Evolutionary conservation across 1,140 invertebrate species (phyloP).

Genomic region (Drosophila guanche): DNA sequence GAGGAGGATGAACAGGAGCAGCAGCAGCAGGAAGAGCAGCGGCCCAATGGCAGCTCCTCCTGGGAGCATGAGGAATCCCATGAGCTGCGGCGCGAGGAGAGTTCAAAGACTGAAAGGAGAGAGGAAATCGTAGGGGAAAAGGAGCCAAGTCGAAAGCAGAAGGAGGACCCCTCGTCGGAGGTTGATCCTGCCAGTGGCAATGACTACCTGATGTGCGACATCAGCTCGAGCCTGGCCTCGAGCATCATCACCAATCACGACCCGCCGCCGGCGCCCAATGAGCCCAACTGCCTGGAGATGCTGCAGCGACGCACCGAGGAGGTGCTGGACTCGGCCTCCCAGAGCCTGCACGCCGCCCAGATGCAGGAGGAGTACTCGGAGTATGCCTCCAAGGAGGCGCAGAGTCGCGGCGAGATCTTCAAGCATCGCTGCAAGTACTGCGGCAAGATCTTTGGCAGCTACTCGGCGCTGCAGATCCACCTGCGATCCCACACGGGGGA

Average conservation of each 20-base stretch:
- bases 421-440: slow-evolving; percentile 99
- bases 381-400: slow-evolving; percentile 84
- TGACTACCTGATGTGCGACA: slow-evolving; percentile 72
- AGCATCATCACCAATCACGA: slow-evolving; percentile 94
- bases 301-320: slow-evolving; percentile 95
- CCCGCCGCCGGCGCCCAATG: slow-evolving; percentile 86
- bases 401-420: slow-evolving; percentile 92
- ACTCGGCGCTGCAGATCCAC: slow-evolving; percentile 97
- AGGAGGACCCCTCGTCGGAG: too few relatives aligned
- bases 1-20: slow-evolving; percentile 27
- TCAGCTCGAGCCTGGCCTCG: slow-evolving; percentile 90
- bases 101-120: slow-evolving; percentile 66
- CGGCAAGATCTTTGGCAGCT: slow-evolving; percentile 98
- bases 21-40: slow-evolving; percentile 1
- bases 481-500: slow-evolving; percentile 98
- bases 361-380: slow-evolving; percentile 92
- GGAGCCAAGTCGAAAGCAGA: slow-evolving; percentile 7
- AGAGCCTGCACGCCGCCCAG: slow-evolving; percentile 93
- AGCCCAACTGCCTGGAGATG: slow-evolving; percentile 96
- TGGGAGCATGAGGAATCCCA: neutral
- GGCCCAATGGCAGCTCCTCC: slow-evolving; percentile 5
- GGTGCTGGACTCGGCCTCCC: slow-evolving; percentile 95
- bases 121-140: slow-evolving; percentile 9
- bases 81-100: slow-evolving; percentile 44
- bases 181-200: neutral